Base-by-base conservation (phyloP, 2,888 invertebrate genomes). In the Melanostoma scalare region DNA sequence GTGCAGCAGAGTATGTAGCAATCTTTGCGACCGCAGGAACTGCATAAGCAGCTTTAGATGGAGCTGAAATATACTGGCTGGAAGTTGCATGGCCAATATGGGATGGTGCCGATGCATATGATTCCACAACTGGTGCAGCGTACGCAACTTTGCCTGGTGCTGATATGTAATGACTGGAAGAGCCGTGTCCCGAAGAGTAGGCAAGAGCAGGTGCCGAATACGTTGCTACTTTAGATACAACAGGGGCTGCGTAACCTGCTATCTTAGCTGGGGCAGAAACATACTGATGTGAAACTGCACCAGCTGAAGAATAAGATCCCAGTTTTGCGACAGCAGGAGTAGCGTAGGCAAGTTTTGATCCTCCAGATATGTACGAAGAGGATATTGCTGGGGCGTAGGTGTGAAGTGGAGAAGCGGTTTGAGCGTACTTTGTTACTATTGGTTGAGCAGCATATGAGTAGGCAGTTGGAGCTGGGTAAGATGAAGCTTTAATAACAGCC, bases 291-390 rank as follows among this genome's bases (percentile, higher is more conserved):
- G 55, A 80, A 44, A 69, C 63, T 10, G 52, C 67, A 30, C 56
- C 75, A n/a, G 77, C 65, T 31, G 63, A 30, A 2, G 63, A 63
- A 6, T 50, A 63, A 30, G 63, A 78, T 8, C 67, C 78, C 44
- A 68, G 67, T 68, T 75, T 67, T 2, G 92, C 91, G 0, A 92
- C 92, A 1, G 92, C 92, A 3, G 92, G 92, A 5, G 91, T 91
- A 75, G 90, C 90, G 46, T 77, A 85, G 30, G 55, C 60, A 6
- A 81, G 63, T 9, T 85, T 82, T 20, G 71, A 52, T 3, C 85
- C 86, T 38, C 87, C 87, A 6, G 85, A 69, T 20, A 82, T 5
- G 38, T 82, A 82, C 3, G 82, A 63, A 2, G 82, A 58, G 1
- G 82, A 68, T 5, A 82, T 63, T 0, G 78, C 9, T 78, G 86